These are phyloP conservation scores for Zygogramma bicolorata DNA, from an alignment of 2,888 invertebrate species.

Conservation along the genomic window DNA sequence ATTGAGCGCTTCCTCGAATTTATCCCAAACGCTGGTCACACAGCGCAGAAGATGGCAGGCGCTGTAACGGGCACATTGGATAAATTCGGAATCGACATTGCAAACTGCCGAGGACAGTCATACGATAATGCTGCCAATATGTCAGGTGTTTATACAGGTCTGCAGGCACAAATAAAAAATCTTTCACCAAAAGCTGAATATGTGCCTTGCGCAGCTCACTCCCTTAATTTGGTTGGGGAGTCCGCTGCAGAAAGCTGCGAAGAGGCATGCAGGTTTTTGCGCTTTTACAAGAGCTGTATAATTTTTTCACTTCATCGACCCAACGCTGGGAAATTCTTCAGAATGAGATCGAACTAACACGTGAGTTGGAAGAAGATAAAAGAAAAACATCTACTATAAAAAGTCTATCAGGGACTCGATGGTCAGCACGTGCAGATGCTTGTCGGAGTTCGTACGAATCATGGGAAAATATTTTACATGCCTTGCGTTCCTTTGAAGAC, in stretches of 20 bases:
- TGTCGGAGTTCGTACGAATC: neutral
- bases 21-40: neutral
- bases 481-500: neutral
- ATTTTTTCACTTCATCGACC: slow-evolving; percentile 5
- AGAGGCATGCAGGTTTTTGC: neutral
- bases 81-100: neutral
- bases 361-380: neutral
- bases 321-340: neutral
- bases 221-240: neutral
- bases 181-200: neutral
- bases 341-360: neutral
- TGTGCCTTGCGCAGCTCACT: slow-evolving; percentile 9
- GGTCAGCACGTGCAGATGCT: slow-evolving; percentile 7
- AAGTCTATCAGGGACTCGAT: neutral
- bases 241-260: neutral
- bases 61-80: neutral
- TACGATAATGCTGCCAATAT: neutral
- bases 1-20: slow-evolving; percentile 16
- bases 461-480: neutral
- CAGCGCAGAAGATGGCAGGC: neutral
- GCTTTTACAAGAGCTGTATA: neutral
- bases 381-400: neutral
- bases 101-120: neutral
- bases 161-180: neutral
- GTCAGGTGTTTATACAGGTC: neutral